Evolutionary conservation across 2,113 vertebrate species (phyloP).

Genomic region (Scortum barcoo): DNA sequence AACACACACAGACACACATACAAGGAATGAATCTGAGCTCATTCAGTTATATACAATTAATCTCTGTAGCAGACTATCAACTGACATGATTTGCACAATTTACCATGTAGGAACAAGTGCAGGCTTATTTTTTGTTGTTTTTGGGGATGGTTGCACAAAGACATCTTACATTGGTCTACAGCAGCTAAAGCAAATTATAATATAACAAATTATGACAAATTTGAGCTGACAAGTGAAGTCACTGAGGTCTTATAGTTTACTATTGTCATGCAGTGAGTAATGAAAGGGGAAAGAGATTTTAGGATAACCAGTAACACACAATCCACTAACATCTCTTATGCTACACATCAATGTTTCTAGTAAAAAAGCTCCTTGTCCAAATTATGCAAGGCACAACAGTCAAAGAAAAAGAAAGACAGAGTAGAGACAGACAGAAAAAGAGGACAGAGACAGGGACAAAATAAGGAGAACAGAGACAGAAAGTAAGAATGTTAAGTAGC

Average conservation of each 20-base stretch:
- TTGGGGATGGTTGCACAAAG: constrained; percentile 17
- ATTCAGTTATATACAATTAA: background rate
- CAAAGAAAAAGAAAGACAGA: too few relatives aligned
- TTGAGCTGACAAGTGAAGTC: background rate
- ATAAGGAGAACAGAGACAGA: too few relatives aligned
- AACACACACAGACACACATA: background rate
- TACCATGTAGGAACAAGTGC: background rate
- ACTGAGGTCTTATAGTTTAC: background rate
- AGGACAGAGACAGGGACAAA: too few relatives aligned
- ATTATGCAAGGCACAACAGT: too few relatives aligned
- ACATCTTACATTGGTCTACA: background rate
- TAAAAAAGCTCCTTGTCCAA: too few relatives aligned
- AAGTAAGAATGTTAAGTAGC: too few relatives aligned
- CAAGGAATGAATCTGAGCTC: background rate
- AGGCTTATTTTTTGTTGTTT: background rate
- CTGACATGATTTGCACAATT: background rate
- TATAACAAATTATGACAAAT: too few relatives aligned
- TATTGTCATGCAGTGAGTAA: background rate
- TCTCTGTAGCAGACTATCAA: background rate
- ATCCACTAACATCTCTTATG: too few relatives aligned
- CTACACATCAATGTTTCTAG: too few relatives aligned
- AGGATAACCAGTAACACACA: too few relatives aligned
- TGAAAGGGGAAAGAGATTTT: too few relatives aligned
- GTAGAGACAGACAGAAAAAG: too few relatives aligned
- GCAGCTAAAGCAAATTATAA: background rate